Conservation (phyloP, 2,797 vertebrate species). For the Sphenopsis melanotis region DNA sequence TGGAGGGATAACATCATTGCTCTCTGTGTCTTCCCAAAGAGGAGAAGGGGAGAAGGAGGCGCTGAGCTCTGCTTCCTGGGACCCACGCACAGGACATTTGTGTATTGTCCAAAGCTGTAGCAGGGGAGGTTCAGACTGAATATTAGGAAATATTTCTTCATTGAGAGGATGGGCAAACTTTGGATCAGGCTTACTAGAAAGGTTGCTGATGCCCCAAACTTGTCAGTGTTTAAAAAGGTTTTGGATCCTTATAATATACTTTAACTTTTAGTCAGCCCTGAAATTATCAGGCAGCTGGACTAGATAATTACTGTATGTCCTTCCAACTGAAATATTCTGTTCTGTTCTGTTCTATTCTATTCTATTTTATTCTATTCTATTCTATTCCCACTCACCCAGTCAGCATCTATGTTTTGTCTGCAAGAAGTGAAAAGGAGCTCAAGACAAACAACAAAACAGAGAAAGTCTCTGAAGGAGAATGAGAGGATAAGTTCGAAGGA, state of each 20-base stretch:
- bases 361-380: not conserved
- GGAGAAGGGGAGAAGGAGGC: accelerated
- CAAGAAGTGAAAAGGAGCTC: not conserved
- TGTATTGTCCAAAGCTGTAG: accelerated
- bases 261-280: not conserved
- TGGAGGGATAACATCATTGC: not conserved
- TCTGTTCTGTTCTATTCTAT: not conserved
- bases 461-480: not conserved
- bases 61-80: not conserved
- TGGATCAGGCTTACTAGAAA: not conserved
- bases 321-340: not conserved
- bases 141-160: not conserved
- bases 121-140: not conserved
- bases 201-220: not conserved
- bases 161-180: not conserved
- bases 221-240: not conserved
- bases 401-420: not conserved
- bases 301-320: not conserved
- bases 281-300: not conserved
- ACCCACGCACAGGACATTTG: accelerated
- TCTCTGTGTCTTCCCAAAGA: not conserved
- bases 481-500: not conserved
- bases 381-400: not conserved
- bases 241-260: not conserved
- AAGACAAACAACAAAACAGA: not conserved